Evolutionary conservation across 2,888 invertebrate genomes (phyloP), one percentile per base, ranked within the genome.

Genomic region (Kryphioiulus occultus): DNA sequence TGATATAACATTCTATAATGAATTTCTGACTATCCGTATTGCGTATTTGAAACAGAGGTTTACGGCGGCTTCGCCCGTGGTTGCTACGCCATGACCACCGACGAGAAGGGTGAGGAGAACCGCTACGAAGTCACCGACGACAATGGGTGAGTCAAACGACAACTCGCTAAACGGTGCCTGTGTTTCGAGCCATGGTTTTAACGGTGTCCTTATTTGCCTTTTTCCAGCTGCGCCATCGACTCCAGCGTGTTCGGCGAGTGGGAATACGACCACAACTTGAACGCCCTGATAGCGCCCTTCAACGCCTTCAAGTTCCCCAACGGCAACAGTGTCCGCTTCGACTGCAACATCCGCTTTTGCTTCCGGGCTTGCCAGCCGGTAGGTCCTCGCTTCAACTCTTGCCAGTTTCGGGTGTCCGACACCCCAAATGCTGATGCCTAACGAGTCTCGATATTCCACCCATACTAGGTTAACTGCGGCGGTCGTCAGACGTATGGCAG

Each of bases 221-320:
- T 68, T 68, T 32, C 15, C 87, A 98, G 98, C 87, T 98, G 98
- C 91, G 97, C 98, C 78, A 97, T 97, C 0, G 98, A 98, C 92
- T 95, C 97, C 35, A 95, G 95, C 78, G 97, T 98, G 91, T 98
- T 98, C 91, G 97, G 97, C 68, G 97, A 98, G 91, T 98, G 98
- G 98, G 95, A 96, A 90, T 95, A 97, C 91, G 96, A 96, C 91
- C 89, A 88, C 22, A 96, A 97, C 89, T 95, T 95, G 86, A 96
- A 96, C 91, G 95, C 96, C 30, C 92, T 98, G 87, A 93, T 96
- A 91, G 97, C 97, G 89, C 95, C 96, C 90, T 98, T 98, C 92
- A 97, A 97, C 91, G 98, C 97, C 3, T 98, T 98, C 92, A 98
- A 98, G 91, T 98, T 98, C 94, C 98, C 98, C 0, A 96, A 96